Conservation (phyloP, 2,797 vertebrate species). For the Periophthalmus magnuspinnatus region DNA sequence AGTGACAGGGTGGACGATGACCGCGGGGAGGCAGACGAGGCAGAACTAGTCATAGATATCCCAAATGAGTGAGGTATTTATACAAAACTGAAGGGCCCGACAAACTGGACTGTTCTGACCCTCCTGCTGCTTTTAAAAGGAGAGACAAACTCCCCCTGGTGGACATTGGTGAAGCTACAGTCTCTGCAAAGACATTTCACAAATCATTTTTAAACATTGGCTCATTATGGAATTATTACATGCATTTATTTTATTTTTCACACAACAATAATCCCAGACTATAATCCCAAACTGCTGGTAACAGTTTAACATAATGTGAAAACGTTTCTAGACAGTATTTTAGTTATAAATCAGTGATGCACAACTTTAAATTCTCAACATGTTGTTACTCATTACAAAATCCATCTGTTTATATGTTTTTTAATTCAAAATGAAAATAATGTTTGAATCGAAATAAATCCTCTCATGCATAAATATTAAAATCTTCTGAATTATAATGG, state of each 20-base stretch:
- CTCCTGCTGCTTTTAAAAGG: not conserved
- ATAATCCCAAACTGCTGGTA: too few species aligned
- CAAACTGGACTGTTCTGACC: constrained; percentile 1
- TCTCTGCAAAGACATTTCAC: constrained; percentile 25
- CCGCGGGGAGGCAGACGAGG: constrained; percentile 87
- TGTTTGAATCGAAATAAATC: constrained; percentile 21
- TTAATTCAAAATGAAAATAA: constrained; percentile 1
- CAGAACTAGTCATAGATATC: constrained; percentile 91
- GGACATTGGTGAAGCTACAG: constrained; percentile 42
- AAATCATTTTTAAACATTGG: constrained; percentile 15
- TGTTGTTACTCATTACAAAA: not conserved
- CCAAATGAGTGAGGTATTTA: constrained; percentile 80
- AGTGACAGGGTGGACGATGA: constrained; percentile 82
- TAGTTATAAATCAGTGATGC: not conserved
- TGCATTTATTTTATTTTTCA: not conserved
- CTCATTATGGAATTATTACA: not conserved
- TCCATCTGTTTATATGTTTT: not conserved
- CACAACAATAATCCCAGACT: not conserved
- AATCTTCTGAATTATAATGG: not conserved
- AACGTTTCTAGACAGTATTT: not conserved
- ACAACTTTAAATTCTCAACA: not conserved
- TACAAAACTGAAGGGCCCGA: not conserved
- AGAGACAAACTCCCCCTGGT: constrained; percentile 45
- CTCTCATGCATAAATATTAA: not conserved
- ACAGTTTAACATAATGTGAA: not conserved